Conservation (phyloP, 2,797 vertebrate species). For the Pantherophis alleghaniensis region DNA sequence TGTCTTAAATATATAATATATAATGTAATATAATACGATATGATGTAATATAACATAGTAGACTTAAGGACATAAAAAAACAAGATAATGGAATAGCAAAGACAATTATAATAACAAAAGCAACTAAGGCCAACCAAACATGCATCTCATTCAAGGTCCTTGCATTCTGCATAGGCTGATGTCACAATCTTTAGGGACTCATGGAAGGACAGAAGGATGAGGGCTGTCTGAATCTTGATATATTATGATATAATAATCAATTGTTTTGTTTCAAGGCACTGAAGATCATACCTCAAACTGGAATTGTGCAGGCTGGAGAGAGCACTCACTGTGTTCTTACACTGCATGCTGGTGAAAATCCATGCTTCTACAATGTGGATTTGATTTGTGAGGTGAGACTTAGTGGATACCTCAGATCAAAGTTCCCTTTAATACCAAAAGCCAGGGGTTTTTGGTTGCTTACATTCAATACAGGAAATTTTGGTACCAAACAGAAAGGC, state of each 20-base stretch:
- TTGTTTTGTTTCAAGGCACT: slow-evolving; percentile 39
- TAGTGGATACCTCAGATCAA: not conserved
- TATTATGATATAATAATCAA: slow-evolving; percentile 22
- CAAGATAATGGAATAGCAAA: not conserved
- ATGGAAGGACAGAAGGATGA: not conserved
- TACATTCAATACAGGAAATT: not conserved
- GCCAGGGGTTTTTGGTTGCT: not conserved
- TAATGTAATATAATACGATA: not conserved
- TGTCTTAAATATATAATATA: not conserved
- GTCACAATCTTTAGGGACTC: not conserved
- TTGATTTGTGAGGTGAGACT: slow-evolving; percentile 83
- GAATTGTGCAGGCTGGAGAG: slow-evolving; percentile 78
- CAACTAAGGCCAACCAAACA: not conserved
- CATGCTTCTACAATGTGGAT: slow-evolving; percentile 79
- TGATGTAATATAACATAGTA: not conserved
- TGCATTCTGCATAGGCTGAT: not conserved
- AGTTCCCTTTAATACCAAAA: not conserved
- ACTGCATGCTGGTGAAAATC: slow-evolving; percentile 72
- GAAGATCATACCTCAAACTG: slow-evolving; percentile 77
- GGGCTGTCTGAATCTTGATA: too few species aligned
- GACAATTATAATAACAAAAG: not conserved
- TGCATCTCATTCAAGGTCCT: not conserved
- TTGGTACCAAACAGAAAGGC: not conserved
- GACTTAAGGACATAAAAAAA: not conserved
- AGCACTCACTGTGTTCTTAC: slow-evolving; percentile 78